phyloP scores from a whole-genome alignment of 2,113 vertebrate species.

The Otocyon megalotis region DNA sequence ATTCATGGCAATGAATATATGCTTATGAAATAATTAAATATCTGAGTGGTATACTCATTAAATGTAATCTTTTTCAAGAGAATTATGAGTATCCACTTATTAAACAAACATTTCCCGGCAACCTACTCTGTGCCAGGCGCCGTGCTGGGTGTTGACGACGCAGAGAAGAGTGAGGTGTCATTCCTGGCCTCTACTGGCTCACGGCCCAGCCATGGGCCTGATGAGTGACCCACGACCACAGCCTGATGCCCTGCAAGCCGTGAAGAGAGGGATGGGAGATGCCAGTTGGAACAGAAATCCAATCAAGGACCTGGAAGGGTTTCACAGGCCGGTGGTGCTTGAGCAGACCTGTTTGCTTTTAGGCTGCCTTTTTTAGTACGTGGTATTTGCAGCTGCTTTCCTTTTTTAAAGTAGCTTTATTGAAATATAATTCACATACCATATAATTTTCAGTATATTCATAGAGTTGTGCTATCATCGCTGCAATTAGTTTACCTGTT shows the following conservation, averaged over 20 bases:
- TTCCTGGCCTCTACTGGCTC: too few species aligned
- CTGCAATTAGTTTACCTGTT: background rate
- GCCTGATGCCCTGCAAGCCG: fast-evolving
- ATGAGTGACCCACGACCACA: fast-evolving
- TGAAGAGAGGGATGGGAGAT: background rate
- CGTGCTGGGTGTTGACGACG: too few species aligned
- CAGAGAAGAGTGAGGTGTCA: too few species aligned
- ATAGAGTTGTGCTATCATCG: background rate
- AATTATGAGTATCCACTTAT: background rate
- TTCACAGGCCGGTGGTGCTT: background rate
- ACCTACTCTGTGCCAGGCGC: background rate
- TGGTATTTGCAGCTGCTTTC: background rate
- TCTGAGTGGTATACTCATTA: background rate
- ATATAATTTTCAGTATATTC: background rate
- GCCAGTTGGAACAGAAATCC: fast-evolving
- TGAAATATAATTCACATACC: background rate
- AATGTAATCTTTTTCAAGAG: background rate
- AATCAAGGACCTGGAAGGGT: background rate
- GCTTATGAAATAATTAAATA: background rate
- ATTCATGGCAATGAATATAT: background rate
- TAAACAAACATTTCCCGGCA: background rate
- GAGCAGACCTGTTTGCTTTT: background rate
- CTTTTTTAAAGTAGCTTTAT: background rate
- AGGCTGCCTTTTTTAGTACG: background rate
- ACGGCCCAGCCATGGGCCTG: fast-evolving